A percentile compares a stretch with the other conserved stretches of the same genome.
Evolutionary conservation across 1,140 invertebrate species (phyloP).

Genomic region (Leptinotarsa undecemlineata): DNA sequence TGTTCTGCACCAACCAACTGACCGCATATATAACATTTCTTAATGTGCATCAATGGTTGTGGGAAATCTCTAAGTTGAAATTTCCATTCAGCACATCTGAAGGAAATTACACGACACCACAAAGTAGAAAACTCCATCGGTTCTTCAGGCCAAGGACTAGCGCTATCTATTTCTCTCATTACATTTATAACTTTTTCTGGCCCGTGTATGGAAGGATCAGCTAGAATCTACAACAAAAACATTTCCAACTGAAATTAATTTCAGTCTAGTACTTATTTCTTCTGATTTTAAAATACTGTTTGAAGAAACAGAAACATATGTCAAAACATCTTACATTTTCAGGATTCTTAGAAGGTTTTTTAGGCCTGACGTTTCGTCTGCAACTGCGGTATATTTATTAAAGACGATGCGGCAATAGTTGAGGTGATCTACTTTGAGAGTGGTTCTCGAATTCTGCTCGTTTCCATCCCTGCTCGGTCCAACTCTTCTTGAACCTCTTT

Average conservation of each 20-base stretch:
- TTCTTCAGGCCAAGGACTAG: constrained; percentile 90
- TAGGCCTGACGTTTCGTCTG: too few species aligned
- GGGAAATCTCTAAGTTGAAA: constrained; percentile 95
- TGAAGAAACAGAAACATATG: too few species aligned
- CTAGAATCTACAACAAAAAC: constrained; percentile 54
- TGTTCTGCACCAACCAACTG: constrained; percentile 89
- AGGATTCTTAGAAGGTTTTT: too few species aligned
- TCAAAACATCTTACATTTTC: too few species aligned
- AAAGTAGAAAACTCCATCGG: constrained; percentile 87
- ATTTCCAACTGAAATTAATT: constrained; percentile 55
- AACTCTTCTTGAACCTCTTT: too few species aligned
- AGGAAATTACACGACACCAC: constrained; percentile 86
- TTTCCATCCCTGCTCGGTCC: too few species aligned
- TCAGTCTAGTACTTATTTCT: too few species aligned
- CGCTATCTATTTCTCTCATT: constrained; percentile 81
- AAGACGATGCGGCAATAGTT: too few species aligned
- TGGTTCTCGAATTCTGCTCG: too few species aligned
- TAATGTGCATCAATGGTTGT: constrained; percentile 84
- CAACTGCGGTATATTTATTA: too few species aligned
- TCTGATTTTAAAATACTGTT: too few species aligned
- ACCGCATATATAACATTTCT: constrained; percentile 85
- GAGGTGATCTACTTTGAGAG: too few species aligned
- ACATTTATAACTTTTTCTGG: constrained; percentile 73
- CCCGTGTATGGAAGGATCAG: constrained; percentile 84
- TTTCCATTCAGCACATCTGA: constrained; percentile 82